Conservation (phyloP, 2,113 vertebrate species). For the Eurypyga helias region DNA sequence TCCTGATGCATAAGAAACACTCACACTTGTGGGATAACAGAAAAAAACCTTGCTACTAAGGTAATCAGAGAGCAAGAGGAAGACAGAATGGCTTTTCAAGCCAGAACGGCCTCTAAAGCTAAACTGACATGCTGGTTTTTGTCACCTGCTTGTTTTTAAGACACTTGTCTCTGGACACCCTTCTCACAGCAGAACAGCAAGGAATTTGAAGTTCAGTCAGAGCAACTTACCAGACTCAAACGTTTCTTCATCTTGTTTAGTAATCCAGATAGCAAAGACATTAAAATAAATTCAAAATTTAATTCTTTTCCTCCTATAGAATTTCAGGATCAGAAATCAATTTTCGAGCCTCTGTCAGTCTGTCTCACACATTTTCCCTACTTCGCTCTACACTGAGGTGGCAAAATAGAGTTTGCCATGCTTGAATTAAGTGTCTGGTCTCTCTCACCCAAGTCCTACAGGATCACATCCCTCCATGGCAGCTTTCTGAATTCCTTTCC, state of each 20-base stretch:
- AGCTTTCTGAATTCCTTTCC: neutral
- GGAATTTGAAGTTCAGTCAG: neutral
- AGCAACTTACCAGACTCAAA: slow-evolving; percentile 94
- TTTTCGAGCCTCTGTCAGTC: neutral
- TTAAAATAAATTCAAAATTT: slow-evolving; percentile 28
- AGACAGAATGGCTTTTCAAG: neutral
- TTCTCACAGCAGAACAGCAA: neutral
- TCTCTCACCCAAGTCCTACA: neutral
- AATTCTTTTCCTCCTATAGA: neutral
- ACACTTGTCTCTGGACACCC: neutral
- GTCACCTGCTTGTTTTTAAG: neutral
- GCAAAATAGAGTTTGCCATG: neutral
- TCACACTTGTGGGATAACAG: neutral
- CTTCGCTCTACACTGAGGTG: neutral
- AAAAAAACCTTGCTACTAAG: neutral
- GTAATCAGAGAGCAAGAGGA: neutral
- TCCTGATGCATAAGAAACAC: neutral
- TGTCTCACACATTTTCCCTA: neutral
- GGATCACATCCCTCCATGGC: neutral
- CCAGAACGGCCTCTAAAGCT: neutral
- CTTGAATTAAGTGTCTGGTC: neutral
- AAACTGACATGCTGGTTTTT: neutral
- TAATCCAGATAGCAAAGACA: slow-evolving; percentile 51
- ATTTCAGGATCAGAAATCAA: neutral
- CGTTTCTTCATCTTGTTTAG: slow-evolving; percentile 87